phyloP scores from a whole-genome alignment of 2,888 invertebrate species.

The Camptogramma bilineatum region DNA sequence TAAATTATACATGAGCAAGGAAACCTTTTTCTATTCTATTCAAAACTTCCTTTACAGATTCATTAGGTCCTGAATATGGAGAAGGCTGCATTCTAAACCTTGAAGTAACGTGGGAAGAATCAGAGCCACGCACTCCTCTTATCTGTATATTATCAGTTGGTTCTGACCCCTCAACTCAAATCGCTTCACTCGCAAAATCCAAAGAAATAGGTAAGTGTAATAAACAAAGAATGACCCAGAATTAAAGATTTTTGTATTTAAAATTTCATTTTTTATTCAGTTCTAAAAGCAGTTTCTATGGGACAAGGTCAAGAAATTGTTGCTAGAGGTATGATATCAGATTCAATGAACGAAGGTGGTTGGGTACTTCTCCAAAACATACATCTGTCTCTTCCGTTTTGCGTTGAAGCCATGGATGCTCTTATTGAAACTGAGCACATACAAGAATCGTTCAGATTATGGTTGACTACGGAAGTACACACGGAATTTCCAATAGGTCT shows the following conservation, averaged over 20 bases:
- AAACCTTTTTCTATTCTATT: no score
- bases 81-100: slow-evolving; percentile 97
- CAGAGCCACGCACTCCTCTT: slow-evolving; percentile 94
- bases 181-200: slow-evolving; percentile 93
- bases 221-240: not conserved
- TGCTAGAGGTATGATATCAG: slow-evolving; percentile 92
- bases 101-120: slow-evolving; percentile 95
- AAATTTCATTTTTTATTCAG: slow-evolving; percentile 67
- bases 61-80: slow-evolving; percentile 94
- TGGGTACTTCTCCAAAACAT: slow-evolving; percentile 98
- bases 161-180: slow-evolving; percentile 98
- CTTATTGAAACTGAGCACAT: slow-evolving; percentile 93
- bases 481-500: slow-evolving; percentile 96
- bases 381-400: slow-evolving; percentile 97
- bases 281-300: slow-evolving; percentile 95
- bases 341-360: slow-evolving; percentile 92
- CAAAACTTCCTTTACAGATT: slow-evolving; percentile 84
- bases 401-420: slow-evolving; percentile 96
- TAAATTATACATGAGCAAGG: no score
- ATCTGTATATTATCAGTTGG: slow-evolving; percentile 97
- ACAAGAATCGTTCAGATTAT: slow-evolving; percentile 93
- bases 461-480: slow-evolving; percentile 98
- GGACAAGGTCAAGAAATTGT: slow-evolving; percentile 97
- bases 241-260: not conserved
- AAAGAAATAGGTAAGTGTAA: slow-evolving; percentile 90